Evolutionary conservation across 1,140 invertebrate species (phyloP), one percentile per base, ranked within the genome.

Genomic region (Bombus waltoni): DNA sequence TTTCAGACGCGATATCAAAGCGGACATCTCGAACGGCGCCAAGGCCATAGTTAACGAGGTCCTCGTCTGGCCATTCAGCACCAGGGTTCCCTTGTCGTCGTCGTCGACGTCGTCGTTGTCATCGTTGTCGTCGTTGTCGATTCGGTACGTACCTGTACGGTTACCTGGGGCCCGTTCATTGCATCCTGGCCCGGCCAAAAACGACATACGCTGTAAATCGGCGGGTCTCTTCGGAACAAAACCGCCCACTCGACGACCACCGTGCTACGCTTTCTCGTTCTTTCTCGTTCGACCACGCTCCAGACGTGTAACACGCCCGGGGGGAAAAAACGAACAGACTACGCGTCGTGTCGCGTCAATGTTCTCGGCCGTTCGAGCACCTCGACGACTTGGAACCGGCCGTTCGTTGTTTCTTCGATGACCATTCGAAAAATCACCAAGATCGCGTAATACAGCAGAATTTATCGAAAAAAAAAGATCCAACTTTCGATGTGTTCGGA

Each of bases 41-140:
- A 93, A 93, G 92, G 89, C 83, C 92, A 88, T 83, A 83, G 91
- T 92, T 93, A 93, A 93, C 92, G 92, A 93, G 92, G 81, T 80
- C 85, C 86, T 92, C 91, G 92, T 92, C 91, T 91, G 88, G 86
- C 89, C 92, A 91, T 93, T 93, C 88, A 93, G 87, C 85, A 88
- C 53, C 57, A 85, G 90, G 81, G 77, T 68, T 84, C 82, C 57
- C 74, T 74, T 87, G 90, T 86, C 38, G 83, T 85, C 78, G 74
- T 83, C 40, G 83, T 79, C 84, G 83, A 77, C 6, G 73, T 59
- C 81, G 40, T 85, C 74, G 74, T 86, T 57, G 87, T 82, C 87
- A 32, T 65, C 15, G 81, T 83, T 13, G 74, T 76, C 82, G 79
- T 83, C 78, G 74, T 86, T 62, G 87, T 82, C 84, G 83, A 88